Percentiles rank a stretch among this genome's conserved stretches.
These are phyloP conservation scores for Hipparchia sbordonii DNA, from an alignment of 2,888 invertebrate species.

Conservation along the genomic window DNA sequence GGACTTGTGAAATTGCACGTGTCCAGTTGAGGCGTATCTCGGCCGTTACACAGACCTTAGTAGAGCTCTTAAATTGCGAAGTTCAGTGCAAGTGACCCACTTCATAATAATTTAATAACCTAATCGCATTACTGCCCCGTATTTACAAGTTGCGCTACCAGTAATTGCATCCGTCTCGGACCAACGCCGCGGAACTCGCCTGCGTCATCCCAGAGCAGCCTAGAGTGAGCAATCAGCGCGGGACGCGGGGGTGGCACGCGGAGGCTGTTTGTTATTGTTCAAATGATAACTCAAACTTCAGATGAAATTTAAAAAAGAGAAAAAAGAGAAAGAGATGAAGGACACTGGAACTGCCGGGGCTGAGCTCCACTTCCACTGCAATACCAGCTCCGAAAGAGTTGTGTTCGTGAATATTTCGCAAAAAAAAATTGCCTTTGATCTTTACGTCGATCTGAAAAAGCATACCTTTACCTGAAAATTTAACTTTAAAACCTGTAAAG, in stretches of 20 bases:
- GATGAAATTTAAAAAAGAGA: no score
- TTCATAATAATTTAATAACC: conserved; percentile 35
- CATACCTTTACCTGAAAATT: neutral
- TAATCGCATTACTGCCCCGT: conserved; percentile 34
- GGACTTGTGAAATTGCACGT: neutral
- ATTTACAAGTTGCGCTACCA: conserved; percentile 31
- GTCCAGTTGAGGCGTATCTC: neutral
- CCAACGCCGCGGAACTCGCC: conserved; percentile 36
- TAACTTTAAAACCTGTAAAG: no score
- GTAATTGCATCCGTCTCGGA: conserved; percentile 38
- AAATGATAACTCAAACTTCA: conserved; percentile 1
- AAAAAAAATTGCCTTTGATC: neutral
- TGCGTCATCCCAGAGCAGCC: conserved; percentile 17
- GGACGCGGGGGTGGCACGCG: neutral
- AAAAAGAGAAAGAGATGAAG: no score
- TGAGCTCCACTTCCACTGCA: neutral
- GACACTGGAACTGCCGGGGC: neutral
- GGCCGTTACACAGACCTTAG: conserved; percentile 4
- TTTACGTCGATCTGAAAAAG: neutral
- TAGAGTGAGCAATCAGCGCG: conserved; percentile 11
- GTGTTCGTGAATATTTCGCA: neutral
- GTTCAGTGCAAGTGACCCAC: conserved; percentile 8
- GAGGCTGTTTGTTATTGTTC: neutral
- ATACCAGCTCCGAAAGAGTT: neutral
- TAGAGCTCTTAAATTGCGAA: conserved; percentile 6